phyloP scores from a whole-genome alignment of 2,797 vertebrate genomes.

The Allobates femoralis region DNA sequence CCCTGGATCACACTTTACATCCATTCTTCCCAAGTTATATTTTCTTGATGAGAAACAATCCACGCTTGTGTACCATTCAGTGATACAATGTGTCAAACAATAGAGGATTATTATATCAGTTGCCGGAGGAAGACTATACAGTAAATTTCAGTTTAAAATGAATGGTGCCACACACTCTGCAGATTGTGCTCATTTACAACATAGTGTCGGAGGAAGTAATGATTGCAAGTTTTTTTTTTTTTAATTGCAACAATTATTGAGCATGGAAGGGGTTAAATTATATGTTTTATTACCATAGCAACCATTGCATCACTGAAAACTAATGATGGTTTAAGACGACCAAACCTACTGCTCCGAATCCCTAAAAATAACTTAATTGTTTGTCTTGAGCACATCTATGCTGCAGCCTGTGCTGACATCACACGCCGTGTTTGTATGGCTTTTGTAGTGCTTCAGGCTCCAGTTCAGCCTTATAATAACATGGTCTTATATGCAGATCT shows the following conservation, averaged over 20 bases:
- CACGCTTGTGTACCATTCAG: neutral
- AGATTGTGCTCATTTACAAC: neutral
- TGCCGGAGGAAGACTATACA: neutral
- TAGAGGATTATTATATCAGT: neutral
- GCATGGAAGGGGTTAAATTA: conserved; percentile 27
- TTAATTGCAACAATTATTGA: neutral
- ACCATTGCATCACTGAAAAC: conserved; percentile 52
- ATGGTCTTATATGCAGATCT: neutral
- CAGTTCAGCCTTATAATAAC: neutral
- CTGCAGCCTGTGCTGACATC: neutral
- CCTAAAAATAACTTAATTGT: conserved; percentile 54
- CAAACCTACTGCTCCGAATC: conserved; percentile 51
- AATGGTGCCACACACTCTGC: neutral
- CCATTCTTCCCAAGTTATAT: neutral
- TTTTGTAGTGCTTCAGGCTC: neutral
- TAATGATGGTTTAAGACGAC: conserved; percentile 47
- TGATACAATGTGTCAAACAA: too few species aligned
- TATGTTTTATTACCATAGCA: conserved; percentile 48
- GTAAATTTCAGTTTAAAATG: neutral
- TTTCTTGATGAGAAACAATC: neutral
- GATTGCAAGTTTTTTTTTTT: conserved; percentile 5
- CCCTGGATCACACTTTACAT: conserved; percentile 17
- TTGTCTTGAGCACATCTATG: conserved; percentile 36
- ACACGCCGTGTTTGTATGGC: neutral
- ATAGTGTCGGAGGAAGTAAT: neutral